Evolutionary conservation across 2,888 invertebrate species (phyloP), one percentile per base, ranked within the genome.

Genomic region (Ochlodes sylvanus): DNA sequence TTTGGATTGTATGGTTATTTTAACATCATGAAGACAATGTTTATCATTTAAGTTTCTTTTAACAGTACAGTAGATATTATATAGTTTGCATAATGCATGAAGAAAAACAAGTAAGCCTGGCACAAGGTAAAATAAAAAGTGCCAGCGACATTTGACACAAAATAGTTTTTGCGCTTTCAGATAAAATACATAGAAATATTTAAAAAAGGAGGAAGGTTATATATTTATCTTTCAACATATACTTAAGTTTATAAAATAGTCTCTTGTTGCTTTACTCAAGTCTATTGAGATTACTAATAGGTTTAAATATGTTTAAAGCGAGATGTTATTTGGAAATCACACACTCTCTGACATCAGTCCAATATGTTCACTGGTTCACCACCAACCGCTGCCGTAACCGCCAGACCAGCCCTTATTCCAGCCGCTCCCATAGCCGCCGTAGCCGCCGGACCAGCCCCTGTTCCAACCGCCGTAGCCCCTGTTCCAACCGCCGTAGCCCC

Each of bases 391-490:
- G 58, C 58, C 17, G 32, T 21, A 63, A 27, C 27, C 27, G 27
- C 27, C 27, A 5, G 27, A 27, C 27, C 27, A 27, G 42, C 63
- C 63, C 14, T 19, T 34, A 50, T 10, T 7, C 17, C 15, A 32
- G 10, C 38, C 38, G 47, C 54, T 6, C 14, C 32, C n/a, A n/a
- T 14, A 56, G 57, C 64, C 68, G 17, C 61, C 19, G 57, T 62
- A 58, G 50, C 60, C 55, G 21, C 56, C n/a, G 15, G 42, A 38
- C 69, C 60, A 64, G 41, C 70, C 69, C n/a, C 44, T 58, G 58
- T 67, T 58, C 60, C 63, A 60, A 21, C 71, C 55, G 21, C 66
- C 34, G 70, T 64, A 64, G 17, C 38, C 50, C n/a, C 67, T 32
- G 56, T 32, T 27, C 32, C 21, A 21, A 15, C 63, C 55, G 15